Conservation (phyloP, 2,797 vertebrate species). For the Labeo calbasu region DNA sequence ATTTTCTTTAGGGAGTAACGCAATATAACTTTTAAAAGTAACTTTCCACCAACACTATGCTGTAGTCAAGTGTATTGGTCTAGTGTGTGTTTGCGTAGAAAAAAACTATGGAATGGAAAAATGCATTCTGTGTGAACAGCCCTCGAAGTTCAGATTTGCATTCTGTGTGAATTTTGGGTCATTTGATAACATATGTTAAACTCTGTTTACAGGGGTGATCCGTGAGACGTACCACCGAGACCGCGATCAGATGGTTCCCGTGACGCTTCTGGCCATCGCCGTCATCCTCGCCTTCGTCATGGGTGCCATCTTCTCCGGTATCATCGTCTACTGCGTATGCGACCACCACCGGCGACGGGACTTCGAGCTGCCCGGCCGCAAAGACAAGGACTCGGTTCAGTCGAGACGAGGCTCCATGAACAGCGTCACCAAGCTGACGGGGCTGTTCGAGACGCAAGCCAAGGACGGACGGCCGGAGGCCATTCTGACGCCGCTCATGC, state of each 20-base stretch:
- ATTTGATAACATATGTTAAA: background rate
- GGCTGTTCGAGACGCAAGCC: constrained; percentile 92
- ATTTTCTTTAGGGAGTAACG: too few relatives aligned
- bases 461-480: constrained; percentile 95
- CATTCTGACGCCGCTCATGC: constrained; percentile 94
- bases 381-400: constrained; percentile 89
- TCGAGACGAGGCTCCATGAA: constrained; percentile 94
- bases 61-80: too few relatives aligned
- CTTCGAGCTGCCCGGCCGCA: constrained; percentile 82
- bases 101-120: background rate
- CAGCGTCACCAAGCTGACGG: constrained; percentile 96
- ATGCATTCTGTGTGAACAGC: background rate
- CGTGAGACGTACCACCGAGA: constrained; percentile 97
- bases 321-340: constrained; percentile 95
- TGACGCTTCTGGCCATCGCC: constrained; percentile 94
- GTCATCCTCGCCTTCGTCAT: constrained; percentile 97
- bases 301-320: constrained; percentile 96
- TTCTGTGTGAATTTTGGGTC: background rate
- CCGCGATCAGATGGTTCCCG: constrained; percentile 93
- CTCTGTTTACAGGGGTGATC: constrained; percentile 92
- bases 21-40: too few relatives aligned
- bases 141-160: background rate
- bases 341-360: constrained; percentile 93
- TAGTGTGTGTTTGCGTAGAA: background rate
- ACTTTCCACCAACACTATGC: too few relatives aligned